These are phyloP conservation scores for Equus quagga DNA, from an alignment of 2,113 vertebrate genomes.

Conservation along the genomic window DNA sequence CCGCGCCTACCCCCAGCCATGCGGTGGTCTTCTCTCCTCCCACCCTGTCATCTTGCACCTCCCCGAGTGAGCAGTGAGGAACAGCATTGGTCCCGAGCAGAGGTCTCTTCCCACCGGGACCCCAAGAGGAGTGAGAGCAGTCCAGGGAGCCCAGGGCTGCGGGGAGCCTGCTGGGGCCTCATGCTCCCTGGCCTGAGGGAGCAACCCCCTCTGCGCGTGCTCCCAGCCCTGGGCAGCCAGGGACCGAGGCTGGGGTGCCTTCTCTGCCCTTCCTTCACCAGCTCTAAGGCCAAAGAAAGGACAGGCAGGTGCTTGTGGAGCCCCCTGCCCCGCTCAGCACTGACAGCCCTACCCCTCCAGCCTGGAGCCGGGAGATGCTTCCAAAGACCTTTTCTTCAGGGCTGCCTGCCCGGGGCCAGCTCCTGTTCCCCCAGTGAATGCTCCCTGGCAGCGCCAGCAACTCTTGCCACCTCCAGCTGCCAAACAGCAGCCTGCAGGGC, in stretches of 20 bases:
- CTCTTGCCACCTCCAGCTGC: constrained; percentile 60
- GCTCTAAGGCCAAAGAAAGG: constrained; percentile 64
- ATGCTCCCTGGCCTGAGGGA: background rate
- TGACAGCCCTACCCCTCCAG: background rate
- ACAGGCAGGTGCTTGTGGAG: background rate
- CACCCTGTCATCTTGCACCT: background rate
- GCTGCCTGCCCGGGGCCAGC: background rate
- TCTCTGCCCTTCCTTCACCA: background rate
- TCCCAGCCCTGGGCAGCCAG: background rate
- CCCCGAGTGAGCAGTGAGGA: background rate
- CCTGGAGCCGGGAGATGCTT: background rate
- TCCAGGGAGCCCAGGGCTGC: background rate
- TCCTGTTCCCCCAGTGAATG: background rate
- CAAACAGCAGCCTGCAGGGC: constrained; percentile 66
- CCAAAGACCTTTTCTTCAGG: background rate
- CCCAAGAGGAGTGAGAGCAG: background rate
- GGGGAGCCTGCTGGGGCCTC: background rate
- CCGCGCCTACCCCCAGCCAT: background rate
- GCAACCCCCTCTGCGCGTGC: background rate
- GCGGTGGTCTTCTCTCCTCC: background rate
- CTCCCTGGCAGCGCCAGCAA: constrained; percentile 4
- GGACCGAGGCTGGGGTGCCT: background rate
- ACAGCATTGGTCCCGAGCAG: background rate
- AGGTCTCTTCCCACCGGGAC: background rate
- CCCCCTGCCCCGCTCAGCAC: background rate